phyloP scores from a whole-genome alignment of 2,113 vertebrate species.

The Vidua macroura region DNA sequence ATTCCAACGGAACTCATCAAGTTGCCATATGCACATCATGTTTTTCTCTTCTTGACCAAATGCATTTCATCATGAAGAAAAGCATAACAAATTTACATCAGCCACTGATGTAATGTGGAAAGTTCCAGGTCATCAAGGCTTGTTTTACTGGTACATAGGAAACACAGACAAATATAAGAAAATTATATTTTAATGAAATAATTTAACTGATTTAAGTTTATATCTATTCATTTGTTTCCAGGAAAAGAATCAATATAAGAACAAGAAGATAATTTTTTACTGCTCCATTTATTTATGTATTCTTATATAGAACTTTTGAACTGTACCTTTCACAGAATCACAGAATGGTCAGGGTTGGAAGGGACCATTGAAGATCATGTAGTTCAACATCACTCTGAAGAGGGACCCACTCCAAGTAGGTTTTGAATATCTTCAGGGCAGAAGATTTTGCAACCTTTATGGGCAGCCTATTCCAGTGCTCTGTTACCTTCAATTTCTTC shows the following conservation, averaged over 20 bases:
- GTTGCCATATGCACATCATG: neutral
- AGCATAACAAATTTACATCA: neutral
- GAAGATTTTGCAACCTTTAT: neutral
- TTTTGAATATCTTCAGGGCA: neutral
- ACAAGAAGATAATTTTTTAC: neutral
- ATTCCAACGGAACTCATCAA: neutral
- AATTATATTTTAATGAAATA: neutral
- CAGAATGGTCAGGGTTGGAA: neutral
- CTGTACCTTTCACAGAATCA: neutral
- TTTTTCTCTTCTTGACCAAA: neutral
- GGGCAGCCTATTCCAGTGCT: neutral
- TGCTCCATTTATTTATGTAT: neutral
- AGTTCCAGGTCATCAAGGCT: neutral
- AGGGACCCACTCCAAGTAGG: neutral
- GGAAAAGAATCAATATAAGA: neutral
- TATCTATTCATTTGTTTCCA: neutral
- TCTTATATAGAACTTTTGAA: neutral
- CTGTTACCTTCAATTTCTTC: neutral
- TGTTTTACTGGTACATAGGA: neutral
- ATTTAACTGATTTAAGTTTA: neutral
- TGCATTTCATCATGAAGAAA: neutral
- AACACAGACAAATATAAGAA: neutral
- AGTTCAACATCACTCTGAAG: accelerated
- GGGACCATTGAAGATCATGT: neutral
- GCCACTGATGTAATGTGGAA: neutral